phyloP scores from a whole-genome alignment of 2,888 invertebrate species.

The Willowsia nigromaculata region DNA sequence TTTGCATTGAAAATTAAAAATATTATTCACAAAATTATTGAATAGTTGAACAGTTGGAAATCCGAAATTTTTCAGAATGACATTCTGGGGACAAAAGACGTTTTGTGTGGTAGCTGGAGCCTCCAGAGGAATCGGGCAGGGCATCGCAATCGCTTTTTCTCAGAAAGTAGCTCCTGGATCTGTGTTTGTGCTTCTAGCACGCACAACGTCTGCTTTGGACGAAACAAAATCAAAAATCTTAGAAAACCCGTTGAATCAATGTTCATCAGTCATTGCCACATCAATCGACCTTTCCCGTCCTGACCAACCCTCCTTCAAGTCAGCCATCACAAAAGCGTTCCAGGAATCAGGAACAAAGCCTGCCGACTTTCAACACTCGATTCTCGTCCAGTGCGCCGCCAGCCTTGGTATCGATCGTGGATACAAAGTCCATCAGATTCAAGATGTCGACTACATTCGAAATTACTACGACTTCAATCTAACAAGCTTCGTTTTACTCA shows the following conservation, averaged over 20 bases:
- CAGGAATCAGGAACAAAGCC: constrained; percentile 1
- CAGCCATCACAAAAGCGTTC: not conserved
- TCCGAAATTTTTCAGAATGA: not conserved
- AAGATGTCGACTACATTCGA: constrained; percentile 47
- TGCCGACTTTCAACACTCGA: constrained; percentile 27
- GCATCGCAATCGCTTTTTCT: constrained; percentile 87
- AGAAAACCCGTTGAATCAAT: not conserved
- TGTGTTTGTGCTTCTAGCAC: constrained; percentile 87
- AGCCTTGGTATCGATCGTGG: constrained; percentile 54
- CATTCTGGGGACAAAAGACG: constrained; percentile 80
- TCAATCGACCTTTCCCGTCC: constrained; percentile 47
- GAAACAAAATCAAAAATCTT: constrained; percentile 82
- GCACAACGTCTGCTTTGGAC: constrained; percentile 85
- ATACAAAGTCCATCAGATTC: constrained; percentile 5
- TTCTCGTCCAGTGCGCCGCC: constrained; percentile 59
- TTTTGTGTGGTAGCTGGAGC: constrained; percentile 88
- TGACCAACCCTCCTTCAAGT: not conserved
- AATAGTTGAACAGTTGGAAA: too few relatives aligned
- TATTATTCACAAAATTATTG: too few relatives aligned
- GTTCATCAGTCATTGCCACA: constrained; percentile 1
- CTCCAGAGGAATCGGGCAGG: constrained; percentile 91
- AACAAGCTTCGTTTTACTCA: constrained; percentile 41
- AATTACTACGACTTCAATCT: constrained; percentile 57
- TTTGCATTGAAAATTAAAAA: too few relatives aligned
- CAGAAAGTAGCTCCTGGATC: constrained; percentile 85